These are phyloP conservation scores for Pseudococcus jackbeardsleyi DNA, from an alignment of 2,888 invertebrate species.

Conservation along the genomic window DNA sequence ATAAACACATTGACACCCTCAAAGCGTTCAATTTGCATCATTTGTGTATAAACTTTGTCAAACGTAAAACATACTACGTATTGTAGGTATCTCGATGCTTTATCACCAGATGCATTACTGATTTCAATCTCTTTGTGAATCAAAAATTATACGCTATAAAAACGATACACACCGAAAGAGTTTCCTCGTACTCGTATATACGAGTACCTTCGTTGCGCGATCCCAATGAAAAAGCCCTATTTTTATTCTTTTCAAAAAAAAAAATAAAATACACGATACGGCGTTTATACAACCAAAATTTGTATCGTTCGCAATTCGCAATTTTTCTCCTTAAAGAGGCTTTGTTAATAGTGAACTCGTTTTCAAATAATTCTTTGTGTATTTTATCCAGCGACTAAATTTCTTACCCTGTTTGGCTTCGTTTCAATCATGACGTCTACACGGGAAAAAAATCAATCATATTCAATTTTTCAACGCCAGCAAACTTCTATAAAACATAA, in stretches of 20 bases:
- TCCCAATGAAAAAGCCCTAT: neutral
- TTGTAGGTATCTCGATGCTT: neutral
- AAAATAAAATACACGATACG: neutral
- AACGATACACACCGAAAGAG: slow-evolving; percentile 15
- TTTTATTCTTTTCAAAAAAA: neutral
- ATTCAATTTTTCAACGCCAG: slow-evolving; percentile 46
- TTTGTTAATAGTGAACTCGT: slow-evolving; percentile 34
- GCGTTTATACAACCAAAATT: slow-evolving; percentile 5
- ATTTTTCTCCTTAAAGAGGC: slow-evolving; percentile 26
- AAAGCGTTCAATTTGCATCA: slow-evolving; percentile 41
- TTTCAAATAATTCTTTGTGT: slow-evolving; percentile 14
- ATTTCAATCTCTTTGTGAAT: slow-evolving; percentile 50
- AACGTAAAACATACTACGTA: slow-evolving; percentile 39
- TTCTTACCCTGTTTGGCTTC: slow-evolving; percentile 39
- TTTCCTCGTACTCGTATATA: neutral
- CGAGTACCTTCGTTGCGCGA: neutral
- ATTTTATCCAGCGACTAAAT: slow-evolving; percentile 27
- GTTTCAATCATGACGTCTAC: slow-evolving; percentile 23
- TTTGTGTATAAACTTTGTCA: slow-evolving; percentile 40
- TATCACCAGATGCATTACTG: neutral
- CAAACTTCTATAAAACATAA: slow-evolving; percentile 11
- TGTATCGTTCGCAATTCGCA: slow-evolving; percentile 8
- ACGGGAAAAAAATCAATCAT: slow-evolving; percentile 34
- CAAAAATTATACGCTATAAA: slow-evolving; percentile 46
- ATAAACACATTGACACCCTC: slow-evolving; percentile 39